Evolutionary conservation across 2,888 invertebrate genomes (phyloP), one percentile per base, ranked within the genome.

Genomic region (Heterodera filipjevi): DNA sequence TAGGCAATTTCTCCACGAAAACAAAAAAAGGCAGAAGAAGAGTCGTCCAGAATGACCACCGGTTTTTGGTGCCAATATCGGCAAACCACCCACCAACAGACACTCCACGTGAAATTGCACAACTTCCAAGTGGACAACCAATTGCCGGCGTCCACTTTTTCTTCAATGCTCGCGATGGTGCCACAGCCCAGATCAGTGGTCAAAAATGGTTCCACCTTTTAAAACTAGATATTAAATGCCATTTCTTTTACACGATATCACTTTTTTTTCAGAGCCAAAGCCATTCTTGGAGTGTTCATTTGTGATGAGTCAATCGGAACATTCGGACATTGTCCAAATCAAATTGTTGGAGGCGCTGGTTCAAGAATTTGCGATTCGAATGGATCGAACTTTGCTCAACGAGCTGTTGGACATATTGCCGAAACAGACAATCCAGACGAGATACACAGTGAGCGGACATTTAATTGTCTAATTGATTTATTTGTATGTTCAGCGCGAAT

Each of bases 311-410:
- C 92, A 95, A 81, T 93, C 95, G 90, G 95, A 95, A 85, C 94
- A 95, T 91, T 86, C 87, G 8, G 84, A 83, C 10, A 84, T 88
- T n/a, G 82, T 85, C 59, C 79, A 82, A 84, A 86, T 82, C 85
- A 91, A 91, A 89, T 99, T 99, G 90, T 95, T 94, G 89, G 95
- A 94, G 90, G 92, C 97, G 82, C 92, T 99, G 75, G 93, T 99
- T 77, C 96, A 97, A 90, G 99, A 99, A 91, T 97, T 99, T 91
- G 95, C 96, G 86, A 92, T 99, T 39, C 96, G 96, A 91, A 93
- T 95, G 0, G 98, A 99, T 90, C 93, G 96, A 90, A 94, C 94
- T n/a, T 94, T 98, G 85, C 92, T 99, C 78, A 95, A 94, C 89
- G 95, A 95, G 2, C 89, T 96, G 44, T 91, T 94, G 87, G 93